Evolutionary conservation across 2,797 vertebrate genomes (phyloP).

Genomic region (Delichon dasypus): DNA sequence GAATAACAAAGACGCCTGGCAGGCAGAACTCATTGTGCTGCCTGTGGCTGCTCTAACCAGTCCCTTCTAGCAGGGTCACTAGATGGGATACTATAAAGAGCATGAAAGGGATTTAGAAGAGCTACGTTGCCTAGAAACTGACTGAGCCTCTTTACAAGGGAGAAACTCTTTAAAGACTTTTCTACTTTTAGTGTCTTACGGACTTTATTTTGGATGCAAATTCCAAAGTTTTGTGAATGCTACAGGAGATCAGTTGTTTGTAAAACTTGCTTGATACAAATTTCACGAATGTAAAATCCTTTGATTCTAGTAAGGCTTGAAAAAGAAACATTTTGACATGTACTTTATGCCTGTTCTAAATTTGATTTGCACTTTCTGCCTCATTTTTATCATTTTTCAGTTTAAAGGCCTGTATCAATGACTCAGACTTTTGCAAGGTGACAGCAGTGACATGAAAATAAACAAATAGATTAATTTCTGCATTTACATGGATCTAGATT

Average conservation of each 20-base stretch:
- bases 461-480: slow-evolving; percentile 39
- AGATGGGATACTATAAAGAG: slow-evolving; percentile 37
- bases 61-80: slow-evolving; percentile 33
- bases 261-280: slow-evolving; percentile 24
- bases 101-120: slow-evolving; percentile 49
- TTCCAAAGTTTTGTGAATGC: slow-evolving; percentile 3
- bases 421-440: slow-evolving; percentile 48
- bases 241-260: slow-evolving; percentile 30
- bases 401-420: slow-evolving; percentile 37
- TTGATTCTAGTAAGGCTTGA: slow-evolving; percentile 15
- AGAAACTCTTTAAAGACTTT: slow-evolving; percentile 48
- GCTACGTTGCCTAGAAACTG: slow-evolving; percentile 50
- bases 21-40: slow-evolving; percentile 46
- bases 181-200: neutral
- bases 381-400: slow-evolving; percentile 48
- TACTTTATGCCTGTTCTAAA: slow-evolving; percentile 29
- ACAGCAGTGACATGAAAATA: slow-evolving; percentile 23
- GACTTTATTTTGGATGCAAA: neutral
- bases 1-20: slow-evolving; percentile 55
- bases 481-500: slow-evolving; percentile 19
- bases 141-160: slow-evolving; percentile 8
- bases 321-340: slow-evolving; percentile 32
- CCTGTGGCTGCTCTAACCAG: slow-evolving; percentile 7
- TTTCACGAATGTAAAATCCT: slow-evolving; percentile 48
- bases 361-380: slow-evolving; percentile 35